These are phyloP conservation scores for Nematolebias whitei DNA, from an alignment of 2,113 vertebrate species.

Conservation along the genomic window DNA sequence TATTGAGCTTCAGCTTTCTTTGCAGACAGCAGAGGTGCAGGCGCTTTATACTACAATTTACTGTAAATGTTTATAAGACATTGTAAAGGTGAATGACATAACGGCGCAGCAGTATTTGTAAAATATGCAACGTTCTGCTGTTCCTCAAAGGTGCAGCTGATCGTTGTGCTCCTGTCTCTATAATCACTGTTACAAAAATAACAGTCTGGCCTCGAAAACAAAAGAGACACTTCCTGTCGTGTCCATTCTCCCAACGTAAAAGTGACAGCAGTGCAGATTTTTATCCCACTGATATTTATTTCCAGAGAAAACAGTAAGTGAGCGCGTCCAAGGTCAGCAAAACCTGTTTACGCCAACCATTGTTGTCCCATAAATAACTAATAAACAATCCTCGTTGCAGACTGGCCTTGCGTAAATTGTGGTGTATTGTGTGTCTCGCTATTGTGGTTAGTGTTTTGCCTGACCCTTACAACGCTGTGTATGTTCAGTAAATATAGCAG, in stretches of 20 bases:
- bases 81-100: background rate
- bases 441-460: conserved; percentile 33
- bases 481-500: conserved; percentile 26
- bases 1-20: background rate
- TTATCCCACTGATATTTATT: conserved; percentile 57
- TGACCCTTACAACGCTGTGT: conserved; percentile 13
- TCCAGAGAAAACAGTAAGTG: conserved; percentile 21
- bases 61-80: background rate
- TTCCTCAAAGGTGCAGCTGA: background rate
- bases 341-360: conserved; percentile 65
- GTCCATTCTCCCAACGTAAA: conserved; percentile 16
- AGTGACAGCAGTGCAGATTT: conserved; percentile 34
- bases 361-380: conserved; percentile 68
- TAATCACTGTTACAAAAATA: conserved; percentile 49
- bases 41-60: background rate
- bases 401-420: conserved; percentile 5
- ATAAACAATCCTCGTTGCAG: conserved; percentile 51
- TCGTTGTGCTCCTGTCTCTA: background rate
- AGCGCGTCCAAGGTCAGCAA: conserved; percentile 30
- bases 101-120: background rate
- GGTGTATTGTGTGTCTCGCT: conserved; percentile 33
- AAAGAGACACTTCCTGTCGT: conserved; percentile 33
- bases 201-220: conserved; percentile 17
- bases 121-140: background rate
- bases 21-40: background rate